Base-by-base conservation (phyloP, 2,113 vertebrate species). In the Halcyon senegalensis region DNA sequence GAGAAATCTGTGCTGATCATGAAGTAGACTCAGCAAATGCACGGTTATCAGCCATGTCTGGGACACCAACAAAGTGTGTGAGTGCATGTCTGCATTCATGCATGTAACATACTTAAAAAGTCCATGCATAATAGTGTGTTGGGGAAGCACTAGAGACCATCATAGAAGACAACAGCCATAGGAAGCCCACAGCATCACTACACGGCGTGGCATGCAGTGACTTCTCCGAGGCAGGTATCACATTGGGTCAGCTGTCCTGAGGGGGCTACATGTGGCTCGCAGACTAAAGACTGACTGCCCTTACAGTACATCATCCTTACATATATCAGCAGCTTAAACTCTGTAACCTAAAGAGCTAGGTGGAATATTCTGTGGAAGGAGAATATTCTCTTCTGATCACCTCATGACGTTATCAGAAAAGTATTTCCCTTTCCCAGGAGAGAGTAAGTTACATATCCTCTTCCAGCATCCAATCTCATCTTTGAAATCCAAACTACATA, bases 121-220 rank as follows among this genome's bases (percentile, higher is more conserved):
- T 5, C n/a, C 41, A 10, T 44, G 63, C 67, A 50, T 0, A 41
- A 46, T 7, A 33, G 19, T 12, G 15, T 7, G 11, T 1, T 0
- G 1, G 18, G 66, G 84, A 19, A 86, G 51, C 37, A 59, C 58
- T 24, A 16, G 16, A 72, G 44, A n/a, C 27, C 24, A 44, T 1
- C 13, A n/a, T 0, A 5, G 55, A 53, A 63, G 43, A 35, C 7
- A 4, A 33, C 4, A 16, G 20, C 13, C 33, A 16, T 1, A 21
- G 51, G 62, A 43, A 67, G 56, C 51, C 53, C 33, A 2, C 11
- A 58, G 25, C n/a, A 43, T 35, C 12, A 13, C 16, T 56, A 27
- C n/a, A 10, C 0, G 0, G 23, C 19, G 44, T 11, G 28, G 46
- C 37, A 79, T 0, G 1, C 72, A 37, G 20, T 4, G 7, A 86